Base-by-base conservation (phyloP, 2,888 invertebrate species). In the Nomada goodeniana region DNA sequence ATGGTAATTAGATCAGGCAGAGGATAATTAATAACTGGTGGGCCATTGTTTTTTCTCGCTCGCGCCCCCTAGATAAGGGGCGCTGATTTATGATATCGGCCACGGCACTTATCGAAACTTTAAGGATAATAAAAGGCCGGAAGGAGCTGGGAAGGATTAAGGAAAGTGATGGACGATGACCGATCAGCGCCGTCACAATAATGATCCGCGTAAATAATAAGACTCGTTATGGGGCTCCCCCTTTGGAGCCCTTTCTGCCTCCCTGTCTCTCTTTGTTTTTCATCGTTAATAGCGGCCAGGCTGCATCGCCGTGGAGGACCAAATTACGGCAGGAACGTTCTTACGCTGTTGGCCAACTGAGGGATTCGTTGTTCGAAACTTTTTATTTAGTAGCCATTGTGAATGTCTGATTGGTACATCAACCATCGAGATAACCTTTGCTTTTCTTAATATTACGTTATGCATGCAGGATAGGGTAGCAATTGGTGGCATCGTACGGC, bases 111-210 rank as follows among this genome's bases (percentile, higher is more conserved):
- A 91, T 89, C 88, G 88, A 88, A 90, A 91, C 89, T 91, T 91
- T 91, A 90, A 89, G 88, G 87, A 88, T 91, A 91, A 91, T 91
- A 90, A 90, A 91, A 91, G 90, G 23, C 84, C 88, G 90, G 84
- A 82, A 73, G 86, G 76, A 80, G 76, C 65, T 61, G 84, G 85
- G 78, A 83, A 88, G 83, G 82, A 84, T 82, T 83, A 87, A 86
- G 79, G 81, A 89, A 89, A 90, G 91, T 92, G 92, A 92, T 92
- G 91, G 92, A 92, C 92, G 92, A 91, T 91, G 92, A 90, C 91
- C 92, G 91, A 92, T 92, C 92, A 92, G 89, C 91, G 90, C 91
- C 92, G 92, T 92, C 92, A 92, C 91, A 92, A 92, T 92, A 92
- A 92, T 92, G 91, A 92, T 92, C 91, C 89, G 89, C 91, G 91